These are phyloP conservation scores for Rhincodon typus DNA, from an alignment of 2,797 vertebrate genomes.

Conservation along the genomic window DNA sequence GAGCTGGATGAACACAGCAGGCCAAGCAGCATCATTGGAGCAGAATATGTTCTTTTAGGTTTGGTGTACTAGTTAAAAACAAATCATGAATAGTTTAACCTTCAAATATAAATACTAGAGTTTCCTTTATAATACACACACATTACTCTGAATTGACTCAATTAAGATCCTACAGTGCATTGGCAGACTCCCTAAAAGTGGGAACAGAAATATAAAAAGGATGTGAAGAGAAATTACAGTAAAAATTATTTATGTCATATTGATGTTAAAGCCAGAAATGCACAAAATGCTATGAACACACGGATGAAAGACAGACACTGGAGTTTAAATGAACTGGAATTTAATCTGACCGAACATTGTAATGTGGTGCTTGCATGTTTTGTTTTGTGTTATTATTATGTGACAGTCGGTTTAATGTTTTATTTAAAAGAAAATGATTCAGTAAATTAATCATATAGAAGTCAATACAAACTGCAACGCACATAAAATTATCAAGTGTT, in stretches of 20 bases:
- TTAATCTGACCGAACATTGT: background rate
- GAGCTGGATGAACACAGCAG: too few species aligned
- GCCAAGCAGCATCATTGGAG: too few species aligned
- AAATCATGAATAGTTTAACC: background rate
- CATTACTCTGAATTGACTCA: background rate
- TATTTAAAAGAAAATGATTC: background rate
- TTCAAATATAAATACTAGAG: background rate
- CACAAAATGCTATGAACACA: background rate
- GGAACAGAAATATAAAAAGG: background rate
- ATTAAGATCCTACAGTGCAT: background rate
- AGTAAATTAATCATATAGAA: conserved; percentile 9
- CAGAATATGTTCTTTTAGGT: background rate
- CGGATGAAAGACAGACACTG: background rate
- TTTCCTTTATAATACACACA: background rate
- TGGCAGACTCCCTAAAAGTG: too few species aligned
- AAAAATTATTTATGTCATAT: background rate
- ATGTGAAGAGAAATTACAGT: background rate
- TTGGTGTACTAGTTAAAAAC: background rate
- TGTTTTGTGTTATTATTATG: background rate
- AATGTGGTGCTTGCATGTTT: background rate
- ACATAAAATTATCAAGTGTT: background rate
- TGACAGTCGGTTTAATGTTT: conserved; percentile 1
- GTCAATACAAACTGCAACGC: background rate
- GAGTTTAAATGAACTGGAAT: background rate
- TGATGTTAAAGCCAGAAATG: background rate